A percentile compares a stretch with the other conserved stretches of the same genome.
These are phyloP conservation scores for Elephas maximus DNA, from an alignment of 2,113 vertebrate species.

Conservation along the genomic window DNA sequence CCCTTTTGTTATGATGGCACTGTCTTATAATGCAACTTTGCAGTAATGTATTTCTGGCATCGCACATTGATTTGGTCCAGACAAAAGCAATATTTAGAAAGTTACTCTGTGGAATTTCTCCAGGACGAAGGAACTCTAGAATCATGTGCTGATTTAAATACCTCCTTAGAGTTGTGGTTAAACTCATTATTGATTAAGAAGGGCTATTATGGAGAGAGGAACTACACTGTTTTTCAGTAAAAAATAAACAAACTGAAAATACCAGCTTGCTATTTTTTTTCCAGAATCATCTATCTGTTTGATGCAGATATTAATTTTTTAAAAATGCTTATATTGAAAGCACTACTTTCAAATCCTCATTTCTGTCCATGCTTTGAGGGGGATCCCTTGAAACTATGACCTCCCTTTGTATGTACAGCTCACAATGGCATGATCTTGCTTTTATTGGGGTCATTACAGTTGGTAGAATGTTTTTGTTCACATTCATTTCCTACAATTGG, in stretches of 20 bases:
- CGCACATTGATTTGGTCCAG: constrained; percentile 88
- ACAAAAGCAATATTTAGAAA: constrained; percentile 89
- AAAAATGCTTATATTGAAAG: constrained; percentile 30
- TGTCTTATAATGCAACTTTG: constrained; percentile 86
- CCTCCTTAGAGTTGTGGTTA: constrained; percentile 83
- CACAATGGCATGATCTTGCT: neutral
- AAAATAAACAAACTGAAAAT: constrained; percentile 62
- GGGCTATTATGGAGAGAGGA: constrained; percentile 45
- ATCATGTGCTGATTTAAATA: constrained; percentile 87
- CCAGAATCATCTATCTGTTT: neutral
- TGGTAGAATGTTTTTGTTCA: neutral
- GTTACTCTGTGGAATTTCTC: constrained; percentile 84
- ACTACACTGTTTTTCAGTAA: neutral
- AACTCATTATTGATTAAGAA: constrained; percentile 86
- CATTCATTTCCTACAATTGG: neutral
- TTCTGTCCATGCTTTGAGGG: neutral
- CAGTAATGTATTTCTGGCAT: constrained; percentile 88
- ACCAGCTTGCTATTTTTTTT: neutral
- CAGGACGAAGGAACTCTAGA: constrained; percentile 82
- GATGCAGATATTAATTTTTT: constrained; percentile 7
- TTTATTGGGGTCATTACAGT: neutral
- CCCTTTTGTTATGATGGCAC: constrained; percentile 88
- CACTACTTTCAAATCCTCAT: neutral
- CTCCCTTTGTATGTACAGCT: neutral
- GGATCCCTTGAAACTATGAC: neutral